Conservation (phyloP, 64 coral and sea anemone species). For the Pachyseris speciosa region DNA sequence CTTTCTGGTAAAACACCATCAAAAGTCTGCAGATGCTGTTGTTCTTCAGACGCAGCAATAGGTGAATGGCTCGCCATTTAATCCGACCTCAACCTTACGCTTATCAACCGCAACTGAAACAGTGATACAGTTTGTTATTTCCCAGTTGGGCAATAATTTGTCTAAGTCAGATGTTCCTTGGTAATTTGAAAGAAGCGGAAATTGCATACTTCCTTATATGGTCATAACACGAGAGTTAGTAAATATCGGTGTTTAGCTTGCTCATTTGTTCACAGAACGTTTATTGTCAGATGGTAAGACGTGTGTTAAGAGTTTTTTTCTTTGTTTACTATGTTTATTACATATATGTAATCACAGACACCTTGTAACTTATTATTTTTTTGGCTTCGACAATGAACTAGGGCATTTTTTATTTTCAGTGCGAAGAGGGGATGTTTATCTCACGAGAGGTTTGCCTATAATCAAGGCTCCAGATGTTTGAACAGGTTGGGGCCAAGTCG, state of each 20-base stretch:
- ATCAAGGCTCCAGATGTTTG: no score
- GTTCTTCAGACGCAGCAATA: not conserved
- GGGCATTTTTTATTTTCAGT: no score
- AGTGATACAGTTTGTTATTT: not conserved
- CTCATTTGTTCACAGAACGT: not conserved
- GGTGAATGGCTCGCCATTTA: not conserved
- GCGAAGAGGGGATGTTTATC: no score
- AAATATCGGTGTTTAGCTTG: not conserved
- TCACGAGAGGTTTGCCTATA: no score
- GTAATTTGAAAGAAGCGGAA: not conserved
- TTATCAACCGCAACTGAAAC: not conserved
- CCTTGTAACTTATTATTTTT: not conserved
- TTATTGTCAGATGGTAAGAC: not conserved
- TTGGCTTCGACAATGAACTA: no score
- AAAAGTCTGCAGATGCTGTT: not conserved
- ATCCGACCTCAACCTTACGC: not conserved
- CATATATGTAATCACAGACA: not conserved
- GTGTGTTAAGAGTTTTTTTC: not conserved
- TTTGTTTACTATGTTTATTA: not conserved
- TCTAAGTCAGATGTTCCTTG: not conserved
- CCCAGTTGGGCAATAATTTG: not conserved
- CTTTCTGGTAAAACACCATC: not conserved
- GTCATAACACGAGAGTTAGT: not conserved
- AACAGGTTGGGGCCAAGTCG: no score
- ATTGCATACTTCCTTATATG: not conserved